A percentile compares a stretch with the other conserved stretches of the same genome.
Evolutionary conservation across 2,888 invertebrate genomes (phyloP).

Genomic region (Eumerus sabulonum): DNA sequence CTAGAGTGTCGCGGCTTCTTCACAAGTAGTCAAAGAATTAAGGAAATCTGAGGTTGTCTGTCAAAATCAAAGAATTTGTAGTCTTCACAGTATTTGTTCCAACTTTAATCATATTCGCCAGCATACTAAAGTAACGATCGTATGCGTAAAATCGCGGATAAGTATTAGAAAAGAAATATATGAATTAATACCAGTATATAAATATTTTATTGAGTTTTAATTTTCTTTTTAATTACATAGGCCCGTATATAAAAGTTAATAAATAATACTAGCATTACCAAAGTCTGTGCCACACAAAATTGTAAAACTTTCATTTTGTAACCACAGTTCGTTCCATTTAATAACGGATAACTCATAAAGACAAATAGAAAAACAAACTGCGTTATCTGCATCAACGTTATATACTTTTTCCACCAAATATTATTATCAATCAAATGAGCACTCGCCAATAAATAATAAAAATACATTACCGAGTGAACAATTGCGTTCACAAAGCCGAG

Average conservation of each 20-base stretch:
- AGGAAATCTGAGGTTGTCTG: too few species aligned
- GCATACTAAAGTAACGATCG: too few species aligned
- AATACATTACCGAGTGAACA: constrained; percentile 91
- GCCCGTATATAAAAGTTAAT: constrained; percentile 84
- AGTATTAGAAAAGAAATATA: too few species aligned
- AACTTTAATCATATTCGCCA: too few species aligned
- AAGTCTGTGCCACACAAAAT: constrained; percentile 83
- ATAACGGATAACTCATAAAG: constrained; percentile 80
- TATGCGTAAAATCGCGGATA: too few species aligned
- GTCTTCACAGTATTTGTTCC: too few species aligned
- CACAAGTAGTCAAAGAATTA: too few species aligned
- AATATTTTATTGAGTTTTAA: too few species aligned
- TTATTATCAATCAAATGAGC: constrained; percentile 84
- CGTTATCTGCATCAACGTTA: constrained; percentile 89
- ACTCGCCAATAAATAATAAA: constrained; percentile 88
- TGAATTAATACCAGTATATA: too few species aligned
- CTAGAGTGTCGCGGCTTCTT: too few species aligned
- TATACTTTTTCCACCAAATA: constrained; percentile 90
- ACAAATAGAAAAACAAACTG: constrained; percentile 83
- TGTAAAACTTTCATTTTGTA: constrained; percentile 81
- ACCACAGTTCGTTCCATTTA: constrained; percentile 80
- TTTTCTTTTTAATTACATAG: constrained; percentile 79
- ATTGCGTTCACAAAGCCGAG: constrained; percentile 85
- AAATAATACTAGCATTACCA: constrained; percentile 84
- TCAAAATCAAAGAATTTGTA: too few species aligned